Percentiles rank a stretch among this genome's conserved stretches.
Evolutionary conservation across 2,797 vertebrate genomes (phyloP).

Genomic region (Poliocrania exsul): DNA sequence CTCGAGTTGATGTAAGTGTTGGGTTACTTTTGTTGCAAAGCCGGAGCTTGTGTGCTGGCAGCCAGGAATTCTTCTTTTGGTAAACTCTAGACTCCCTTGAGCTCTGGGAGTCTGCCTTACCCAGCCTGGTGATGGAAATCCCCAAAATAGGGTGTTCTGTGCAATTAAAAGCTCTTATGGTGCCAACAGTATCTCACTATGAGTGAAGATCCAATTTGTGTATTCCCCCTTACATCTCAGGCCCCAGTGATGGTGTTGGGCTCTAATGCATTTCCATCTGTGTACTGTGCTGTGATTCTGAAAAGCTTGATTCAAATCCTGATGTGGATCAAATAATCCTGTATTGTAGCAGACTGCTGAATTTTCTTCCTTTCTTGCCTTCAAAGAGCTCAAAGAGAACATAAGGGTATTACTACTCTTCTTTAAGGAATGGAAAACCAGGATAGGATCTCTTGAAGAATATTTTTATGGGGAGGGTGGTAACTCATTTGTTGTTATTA

Average conservation of each 20-base stretch:
- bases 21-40: not conserved
- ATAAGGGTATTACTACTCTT: not conserved
- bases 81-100: not conserved
- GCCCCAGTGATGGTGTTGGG: accelerated
- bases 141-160: not conserved
- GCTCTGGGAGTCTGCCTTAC: not conserved
- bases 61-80: not conserved
- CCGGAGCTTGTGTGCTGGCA: not conserved
- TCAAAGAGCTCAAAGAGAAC: not conserved
- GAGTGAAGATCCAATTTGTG: not conserved
- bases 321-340: not conserved
- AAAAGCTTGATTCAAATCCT: not conserved
- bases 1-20: no score
- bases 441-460: not conserved
- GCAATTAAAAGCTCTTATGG: not conserved
- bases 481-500: not conserved
- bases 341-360: not conserved
- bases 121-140: accelerated
- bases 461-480: not conserved
- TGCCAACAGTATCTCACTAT: not conserved
- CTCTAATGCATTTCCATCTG: not conserved
- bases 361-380: not conserved
- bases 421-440: not conserved
- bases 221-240: accelerated
- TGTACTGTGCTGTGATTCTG: not conserved